Conservation (phyloP, 1,140 invertebrate genomes). For the Aphaenogaster floridana region DNA sequence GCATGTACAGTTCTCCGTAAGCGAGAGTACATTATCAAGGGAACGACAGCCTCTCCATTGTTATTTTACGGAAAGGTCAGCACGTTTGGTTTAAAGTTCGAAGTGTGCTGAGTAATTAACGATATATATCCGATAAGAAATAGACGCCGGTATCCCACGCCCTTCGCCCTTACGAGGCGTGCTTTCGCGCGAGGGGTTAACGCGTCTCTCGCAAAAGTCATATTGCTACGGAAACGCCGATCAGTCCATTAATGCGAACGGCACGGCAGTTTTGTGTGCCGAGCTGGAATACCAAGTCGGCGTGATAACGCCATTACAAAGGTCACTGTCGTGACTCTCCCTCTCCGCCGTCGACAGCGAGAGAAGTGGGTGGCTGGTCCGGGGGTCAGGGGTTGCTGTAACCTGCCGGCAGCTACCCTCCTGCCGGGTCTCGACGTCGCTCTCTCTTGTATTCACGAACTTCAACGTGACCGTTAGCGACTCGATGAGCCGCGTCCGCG, state of each 20-base stretch:
- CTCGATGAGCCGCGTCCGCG: background rate
- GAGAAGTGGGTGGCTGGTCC: constrained; percentile 23
- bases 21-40: background rate
- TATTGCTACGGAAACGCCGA: background rate
- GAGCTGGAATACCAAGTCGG: constrained; percentile 22
- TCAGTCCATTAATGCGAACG: constrained; percentile 1
- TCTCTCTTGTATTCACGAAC: constrained; percentile 55
- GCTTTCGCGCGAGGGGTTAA: background rate
- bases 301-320: constrained; percentile 54
- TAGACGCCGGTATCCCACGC: background rate
- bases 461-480: constrained; percentile 50
- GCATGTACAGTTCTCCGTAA: too few species aligned
- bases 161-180: constrained; percentile 5
- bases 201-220: background rate
- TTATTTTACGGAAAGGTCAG: constrained; percentile 23
- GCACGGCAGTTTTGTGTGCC: constrained; percentile 36
- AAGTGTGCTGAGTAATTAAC: background rate
- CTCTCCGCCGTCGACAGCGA: background rate
- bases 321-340: constrained; percentile 65
- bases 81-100: background rate
- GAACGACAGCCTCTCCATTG: background rate
- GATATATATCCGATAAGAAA: background rate
- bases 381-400: constrained; percentile 42
- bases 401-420: constrained; percentile 41
- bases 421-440: background rate